These are phyloP conservation scores for Rhagonycha fulva DNA, from an alignment of 2,888 invertebrate genomes.

Conservation along the genomic window DNA sequence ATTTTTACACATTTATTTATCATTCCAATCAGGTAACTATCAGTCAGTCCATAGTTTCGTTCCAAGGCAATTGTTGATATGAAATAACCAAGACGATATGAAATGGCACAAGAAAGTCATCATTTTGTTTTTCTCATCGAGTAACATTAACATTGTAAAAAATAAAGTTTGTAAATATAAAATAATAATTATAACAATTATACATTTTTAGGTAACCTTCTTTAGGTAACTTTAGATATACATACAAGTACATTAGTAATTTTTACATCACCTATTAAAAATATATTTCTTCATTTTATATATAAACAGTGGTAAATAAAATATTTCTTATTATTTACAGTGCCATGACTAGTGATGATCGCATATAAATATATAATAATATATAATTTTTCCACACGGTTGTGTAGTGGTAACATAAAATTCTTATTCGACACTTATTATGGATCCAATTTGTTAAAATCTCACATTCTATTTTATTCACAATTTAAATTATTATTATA, in stretches of 20 bases:
- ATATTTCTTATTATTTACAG: slow-evolving; percentile 45
- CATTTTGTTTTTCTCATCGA: slow-evolving; percentile 7
- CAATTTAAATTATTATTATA: neutral
- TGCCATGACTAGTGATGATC: slow-evolving; percentile 54
- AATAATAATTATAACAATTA: slow-evolving; percentile 23
- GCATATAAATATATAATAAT: slow-evolving; percentile 37
- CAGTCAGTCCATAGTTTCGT: slow-evolving; percentile 46
- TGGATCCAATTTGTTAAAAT: neutral
- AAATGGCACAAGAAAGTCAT: slow-evolving; percentile 32
- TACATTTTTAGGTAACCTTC: slow-evolving; percentile 28
- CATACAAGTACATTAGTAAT: slow-evolving; percentile 31
- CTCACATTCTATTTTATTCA: neutral
- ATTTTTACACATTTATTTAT: slow-evolving; percentile 14
- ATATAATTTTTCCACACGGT: slow-evolving; percentile 31
- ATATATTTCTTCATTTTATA: slow-evolving; percentile 42
- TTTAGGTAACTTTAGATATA: slow-evolving; percentile 37
- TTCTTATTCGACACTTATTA: slow-evolving; percentile 12
- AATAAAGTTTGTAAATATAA: slow-evolving; percentile 25
- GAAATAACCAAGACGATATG: slow-evolving; percentile 36
- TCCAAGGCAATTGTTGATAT: slow-evolving; percentile 46
- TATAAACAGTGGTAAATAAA: slow-evolving; percentile 48
- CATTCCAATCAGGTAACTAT: slow-evolving; percentile 45
- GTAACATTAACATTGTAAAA: slow-evolving; percentile 23
- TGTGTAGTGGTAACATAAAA: slow-evolving; percentile 51
- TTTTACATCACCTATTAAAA: slow-evolving; percentile 46